Evolutionary conservation across 2,888 invertebrate genomes (phyloP).

Genomic region (Nesidiocoris tenuis): DNA sequence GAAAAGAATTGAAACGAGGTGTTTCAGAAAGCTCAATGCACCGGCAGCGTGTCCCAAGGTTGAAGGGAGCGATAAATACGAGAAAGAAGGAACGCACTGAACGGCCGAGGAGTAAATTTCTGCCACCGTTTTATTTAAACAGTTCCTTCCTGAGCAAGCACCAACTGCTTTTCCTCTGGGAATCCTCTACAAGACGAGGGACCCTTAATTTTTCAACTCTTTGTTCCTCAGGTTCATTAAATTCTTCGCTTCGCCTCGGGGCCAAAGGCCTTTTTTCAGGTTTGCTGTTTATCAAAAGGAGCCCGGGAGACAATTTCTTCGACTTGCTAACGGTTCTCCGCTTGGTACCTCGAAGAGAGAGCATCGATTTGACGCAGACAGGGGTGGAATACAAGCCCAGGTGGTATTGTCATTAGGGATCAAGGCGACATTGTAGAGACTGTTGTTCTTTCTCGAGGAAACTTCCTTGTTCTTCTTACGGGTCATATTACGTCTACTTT

Average conservation of each 20-base stretch:
- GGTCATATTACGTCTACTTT: constrained; percentile 2
- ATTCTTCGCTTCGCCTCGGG: background rate
- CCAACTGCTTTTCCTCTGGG: background rate
- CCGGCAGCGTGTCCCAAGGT: background rate
- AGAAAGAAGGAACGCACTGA: background rate
- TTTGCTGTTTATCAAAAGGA: constrained; percentile 7
- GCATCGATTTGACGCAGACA: background rate
- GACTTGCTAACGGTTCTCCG: constrained; percentile 8
- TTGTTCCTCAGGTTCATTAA: constrained; percentile 32
- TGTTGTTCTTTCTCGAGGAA: constrained; percentile 18
- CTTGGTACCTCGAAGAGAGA: background rate
- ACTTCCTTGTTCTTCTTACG: background rate
- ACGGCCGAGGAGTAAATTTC: background rate
- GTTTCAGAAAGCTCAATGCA: background rate
- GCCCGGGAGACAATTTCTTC: constrained; percentile 18
- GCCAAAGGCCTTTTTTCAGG: background rate
- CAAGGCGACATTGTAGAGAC: constrained; percentile 3
- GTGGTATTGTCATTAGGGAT: constrained; percentile 24
- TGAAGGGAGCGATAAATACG: background rate
- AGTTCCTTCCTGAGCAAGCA: constrained; percentile 4
- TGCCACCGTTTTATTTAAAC: constrained; percentile 15
- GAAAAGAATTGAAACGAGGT: background rate
- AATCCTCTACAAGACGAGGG: background rate
- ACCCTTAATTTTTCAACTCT: constrained; percentile 31
- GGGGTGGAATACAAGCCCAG: background rate